phyloP scores from a whole-genome alignment of 1,140 invertebrate species.

The Vollenhovia emeryi region DNA sequence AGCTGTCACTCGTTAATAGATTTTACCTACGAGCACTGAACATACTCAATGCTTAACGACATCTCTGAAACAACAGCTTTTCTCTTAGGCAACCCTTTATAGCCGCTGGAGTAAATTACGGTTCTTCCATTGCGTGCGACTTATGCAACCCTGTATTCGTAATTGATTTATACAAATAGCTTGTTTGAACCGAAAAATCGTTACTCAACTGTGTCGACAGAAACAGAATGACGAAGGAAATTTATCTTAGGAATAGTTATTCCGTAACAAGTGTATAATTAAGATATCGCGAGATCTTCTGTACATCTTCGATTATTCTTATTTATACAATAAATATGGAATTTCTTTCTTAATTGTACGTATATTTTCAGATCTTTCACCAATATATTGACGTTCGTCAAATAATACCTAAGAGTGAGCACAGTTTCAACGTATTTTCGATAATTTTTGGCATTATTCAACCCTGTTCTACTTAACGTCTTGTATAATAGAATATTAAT shows the following conservation, averaged over 20 bases:
- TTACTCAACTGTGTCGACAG: background rate
- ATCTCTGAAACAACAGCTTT: slow-evolving; percentile 6
- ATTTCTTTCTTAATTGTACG: background rate
- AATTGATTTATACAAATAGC: slow-evolving; percentile 6
- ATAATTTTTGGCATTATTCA: background rate
- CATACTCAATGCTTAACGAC: background rate
- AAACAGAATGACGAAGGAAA: background rate
- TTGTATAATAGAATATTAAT: background rate
- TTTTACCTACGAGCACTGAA: slow-evolving; percentile 24
- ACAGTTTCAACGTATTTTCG: background rate
- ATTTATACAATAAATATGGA: background rate
- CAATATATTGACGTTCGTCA: background rate
- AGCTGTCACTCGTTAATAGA: background rate
- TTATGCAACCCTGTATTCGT: slow-evolving; percentile 45
- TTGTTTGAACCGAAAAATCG: background rate
- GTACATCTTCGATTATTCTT: background rate
- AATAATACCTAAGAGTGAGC: background rate
- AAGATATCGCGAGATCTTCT: background rate
- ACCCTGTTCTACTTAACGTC: background rate
- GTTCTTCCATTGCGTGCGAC: slow-evolving; percentile 22
- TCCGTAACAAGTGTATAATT: background rate
- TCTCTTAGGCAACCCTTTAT: background rate
- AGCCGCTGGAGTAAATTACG: background rate
- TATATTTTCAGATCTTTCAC: background rate
- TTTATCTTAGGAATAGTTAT: background rate